These are phyloP conservation scores for Entomobrya proxima DNA, from an alignment of 2,888 invertebrate genomes.

Conservation along the genomic window DNA sequence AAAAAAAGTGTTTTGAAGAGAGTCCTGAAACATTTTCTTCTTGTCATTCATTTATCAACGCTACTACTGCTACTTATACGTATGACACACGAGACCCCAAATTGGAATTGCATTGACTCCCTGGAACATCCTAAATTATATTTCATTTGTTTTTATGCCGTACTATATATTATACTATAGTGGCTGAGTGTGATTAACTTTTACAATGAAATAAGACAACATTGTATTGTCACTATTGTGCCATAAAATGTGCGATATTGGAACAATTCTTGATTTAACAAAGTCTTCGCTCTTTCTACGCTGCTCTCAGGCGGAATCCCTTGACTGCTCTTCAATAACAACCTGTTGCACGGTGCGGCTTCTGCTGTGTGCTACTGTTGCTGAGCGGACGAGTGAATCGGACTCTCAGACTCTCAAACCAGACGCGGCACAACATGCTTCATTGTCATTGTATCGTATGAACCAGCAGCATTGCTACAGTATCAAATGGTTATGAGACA, in stretches of 20 bases:
- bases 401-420: not conserved
- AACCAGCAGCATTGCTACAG: too few species aligned
- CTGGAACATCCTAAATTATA: slow-evolving; percentile 49
- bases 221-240: too few species aligned
- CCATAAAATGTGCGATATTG: too few species aligned
- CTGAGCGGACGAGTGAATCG: not conserved
- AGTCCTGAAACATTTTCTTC: slow-evolving; percentile 48
- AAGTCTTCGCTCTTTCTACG: too few species aligned
- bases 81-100: not conserved
- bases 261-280: too few species aligned
- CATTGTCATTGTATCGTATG: not conserved
- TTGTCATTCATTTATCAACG: slow-evolving; percentile 30
- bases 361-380: not conserved
- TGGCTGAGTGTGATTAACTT: slow-evolving; percentile 3
- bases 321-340: slow-evolving; percentile 6
- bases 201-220: too few species aligned
- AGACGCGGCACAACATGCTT: not conserved
- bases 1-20: slow-evolving; percentile 27
- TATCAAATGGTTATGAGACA: too few species aligned
- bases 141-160: not conserved
- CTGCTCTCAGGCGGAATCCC: too few species aligned
- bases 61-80: not conserved
- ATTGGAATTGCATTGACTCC: slow-evolving; percentile 43
- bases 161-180: not conserved
- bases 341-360: slow-evolving; percentile 40